Conservation (phyloP, 53 echinoderm and acorn worm genomes). For the Holothuria leucospilota region DNA sequence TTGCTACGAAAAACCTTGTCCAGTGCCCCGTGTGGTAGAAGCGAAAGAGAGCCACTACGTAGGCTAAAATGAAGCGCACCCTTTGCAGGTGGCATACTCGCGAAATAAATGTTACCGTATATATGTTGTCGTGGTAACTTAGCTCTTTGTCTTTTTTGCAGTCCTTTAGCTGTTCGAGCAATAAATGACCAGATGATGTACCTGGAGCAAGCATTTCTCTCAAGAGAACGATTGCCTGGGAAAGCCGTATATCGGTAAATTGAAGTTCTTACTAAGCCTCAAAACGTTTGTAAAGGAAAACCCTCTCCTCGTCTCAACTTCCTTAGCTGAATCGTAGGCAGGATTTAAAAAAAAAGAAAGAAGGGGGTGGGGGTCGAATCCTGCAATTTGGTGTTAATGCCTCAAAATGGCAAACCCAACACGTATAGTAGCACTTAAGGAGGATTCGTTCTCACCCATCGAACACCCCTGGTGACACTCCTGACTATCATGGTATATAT, state of each 20-base stretch:
- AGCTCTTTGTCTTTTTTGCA: background rate
- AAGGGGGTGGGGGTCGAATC: background rate
- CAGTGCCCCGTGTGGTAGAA: too few relatives aligned
- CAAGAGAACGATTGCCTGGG: constrained; percentile 41
- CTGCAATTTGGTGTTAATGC: background rate
- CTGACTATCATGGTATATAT: too few relatives aligned
- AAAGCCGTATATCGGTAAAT: constrained; percentile 44
- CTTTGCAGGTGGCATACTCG: too few relatives aligned
- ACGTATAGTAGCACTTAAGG: too few relatives aligned
- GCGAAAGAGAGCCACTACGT: too few relatives aligned
- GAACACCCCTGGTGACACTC: too few relatives aligned
- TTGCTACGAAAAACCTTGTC: too few relatives aligned
- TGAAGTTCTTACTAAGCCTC: background rate
- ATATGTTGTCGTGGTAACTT: too few relatives aligned
- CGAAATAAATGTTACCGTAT: too few relatives aligned
- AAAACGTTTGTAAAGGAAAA: constrained; percentile 12
- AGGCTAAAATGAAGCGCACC: too few relatives aligned
- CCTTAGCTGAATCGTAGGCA: background rate
- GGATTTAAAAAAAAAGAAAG: background rate
- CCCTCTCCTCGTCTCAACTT: background rate
- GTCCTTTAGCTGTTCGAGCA: constrained; percentile 55
- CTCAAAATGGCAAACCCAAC: background rate
- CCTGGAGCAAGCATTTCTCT: constrained; percentile 66
- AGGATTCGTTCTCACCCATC: too few relatives aligned
- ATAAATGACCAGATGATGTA: constrained; percentile 83